These are phyloP conservation scores for Cariama cristata DNA, from an alignment of 2,113 vertebrate genomes.

Conservation along the genomic window DNA sequence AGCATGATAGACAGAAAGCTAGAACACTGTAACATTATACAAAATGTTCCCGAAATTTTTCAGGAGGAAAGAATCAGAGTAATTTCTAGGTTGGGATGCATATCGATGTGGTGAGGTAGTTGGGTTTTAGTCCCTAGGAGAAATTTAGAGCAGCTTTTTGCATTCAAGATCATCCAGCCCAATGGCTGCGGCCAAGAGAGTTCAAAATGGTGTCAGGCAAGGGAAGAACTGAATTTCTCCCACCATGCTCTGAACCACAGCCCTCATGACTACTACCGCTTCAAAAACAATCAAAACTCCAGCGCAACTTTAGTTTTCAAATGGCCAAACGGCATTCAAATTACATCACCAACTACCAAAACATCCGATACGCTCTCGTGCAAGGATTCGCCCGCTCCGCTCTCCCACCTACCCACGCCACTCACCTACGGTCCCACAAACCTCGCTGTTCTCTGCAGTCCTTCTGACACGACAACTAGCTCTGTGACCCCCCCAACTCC, in stretches of 20 bases:
- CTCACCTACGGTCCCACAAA: neutral
- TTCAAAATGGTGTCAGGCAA: neutral
- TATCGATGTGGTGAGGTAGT: neutral
- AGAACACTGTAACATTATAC: neutral
- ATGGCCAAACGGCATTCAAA: neutral
- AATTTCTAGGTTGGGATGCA: neutral
- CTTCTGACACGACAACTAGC: neutral
- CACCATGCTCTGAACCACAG: neutral
- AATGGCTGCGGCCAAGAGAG: neutral
- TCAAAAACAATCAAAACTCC: neutral
- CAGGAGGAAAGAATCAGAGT: neutral
- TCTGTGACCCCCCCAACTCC: neutral
- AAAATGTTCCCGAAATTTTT: neutral
- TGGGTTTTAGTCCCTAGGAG: neutral
- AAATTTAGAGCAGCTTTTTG: neutral
- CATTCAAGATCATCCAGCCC: neutral
- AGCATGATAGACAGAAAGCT: neutral
- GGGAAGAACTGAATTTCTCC: neutral
- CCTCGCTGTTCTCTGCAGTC: neutral
- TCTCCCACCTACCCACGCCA: neutral
- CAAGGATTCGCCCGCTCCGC: slow-evolving; percentile 6
- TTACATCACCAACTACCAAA: neutral
- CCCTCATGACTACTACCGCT: neutral
- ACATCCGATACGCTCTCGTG: neutral
- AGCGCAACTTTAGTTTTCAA: neutral